Conservation (phyloP, 2,113 vertebrate species). For the Syngnathus floridae region DNA sequence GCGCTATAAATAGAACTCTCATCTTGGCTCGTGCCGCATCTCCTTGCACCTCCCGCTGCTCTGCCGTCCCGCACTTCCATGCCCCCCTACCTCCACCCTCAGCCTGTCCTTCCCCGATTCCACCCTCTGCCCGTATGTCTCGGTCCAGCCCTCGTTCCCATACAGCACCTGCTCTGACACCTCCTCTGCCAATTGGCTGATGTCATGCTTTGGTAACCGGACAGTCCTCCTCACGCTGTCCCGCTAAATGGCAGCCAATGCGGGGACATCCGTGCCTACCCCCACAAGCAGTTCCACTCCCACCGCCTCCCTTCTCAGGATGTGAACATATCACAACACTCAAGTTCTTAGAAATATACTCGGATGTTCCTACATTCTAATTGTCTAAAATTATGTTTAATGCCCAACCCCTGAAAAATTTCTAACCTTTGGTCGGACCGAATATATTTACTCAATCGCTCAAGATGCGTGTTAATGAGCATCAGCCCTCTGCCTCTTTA, state of each 20-base stretch:
- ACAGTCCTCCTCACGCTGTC: conserved; percentile 57
- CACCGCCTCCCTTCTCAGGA: background rate
- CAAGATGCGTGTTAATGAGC: conserved; percentile 3
- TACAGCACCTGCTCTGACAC: conserved; percentile 68
- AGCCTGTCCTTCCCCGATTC: conserved; percentile 59
- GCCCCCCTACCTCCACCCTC: conserved; percentile 36
- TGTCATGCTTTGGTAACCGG: conserved; percentile 58
- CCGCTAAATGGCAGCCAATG: conserved; percentile 47
- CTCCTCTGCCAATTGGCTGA: conserved; percentile 68
- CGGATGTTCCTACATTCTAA: too few species aligned
- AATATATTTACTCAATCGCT: background rate
- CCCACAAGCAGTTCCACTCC: background rate
- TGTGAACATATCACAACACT: conserved; percentile 47
- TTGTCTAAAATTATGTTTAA: background rate
- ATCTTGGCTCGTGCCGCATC: conserved; percentile 58
- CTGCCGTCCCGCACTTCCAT: conserved; percentile 60
- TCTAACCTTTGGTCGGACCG: background rate
- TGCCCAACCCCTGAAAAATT: background rate
- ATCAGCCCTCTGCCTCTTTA: conserved; percentile 6
- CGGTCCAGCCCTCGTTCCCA: conserved; percentile 54
- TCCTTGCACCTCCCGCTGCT: conserved; percentile 57
- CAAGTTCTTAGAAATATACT: background rate
- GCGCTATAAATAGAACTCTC: conserved; percentile 66
- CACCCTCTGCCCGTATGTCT: conserved; percentile 50
- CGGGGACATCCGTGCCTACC: conserved; percentile 37